phyloP scores from a whole-genome alignment of 2,888 invertebrate genomes.

The Callinectes sapidus region DNA sequence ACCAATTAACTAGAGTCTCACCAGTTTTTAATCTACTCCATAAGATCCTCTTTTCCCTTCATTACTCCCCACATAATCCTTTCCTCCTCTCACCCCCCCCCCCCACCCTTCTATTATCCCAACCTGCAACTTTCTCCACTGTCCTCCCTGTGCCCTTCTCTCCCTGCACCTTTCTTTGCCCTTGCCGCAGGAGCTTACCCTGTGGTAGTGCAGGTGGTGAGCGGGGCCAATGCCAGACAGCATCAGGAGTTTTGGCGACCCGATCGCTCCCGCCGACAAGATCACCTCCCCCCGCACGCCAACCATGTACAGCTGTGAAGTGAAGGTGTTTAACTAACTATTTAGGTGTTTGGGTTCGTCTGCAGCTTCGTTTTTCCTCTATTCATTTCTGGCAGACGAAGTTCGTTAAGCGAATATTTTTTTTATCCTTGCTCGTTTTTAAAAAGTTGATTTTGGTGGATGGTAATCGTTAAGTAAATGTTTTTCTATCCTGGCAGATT shows the following conservation, averaged over 20 bases:
- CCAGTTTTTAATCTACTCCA: neutral
- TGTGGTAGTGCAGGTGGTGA: conserved; percentile 7
- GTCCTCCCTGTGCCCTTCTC: neutral
- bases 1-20: neutral
- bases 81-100: neutral
- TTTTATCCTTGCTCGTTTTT: too few species aligned
- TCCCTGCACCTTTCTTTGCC: neutral
- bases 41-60: neutral
- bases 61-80: neutral
- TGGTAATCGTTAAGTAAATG: too few species aligned
- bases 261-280: conserved; percentile 25
- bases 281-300: conserved; percentile 30
- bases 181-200: neutral
- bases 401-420: too few species aligned
- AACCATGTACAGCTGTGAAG: conserved; percentile 30
- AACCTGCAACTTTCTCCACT: neutral
- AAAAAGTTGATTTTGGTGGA: too few species aligned
- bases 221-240: conserved; percentile 46
- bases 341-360: neutral
- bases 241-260: conserved; percentile 51
- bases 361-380: neutral
- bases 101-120: neutral
- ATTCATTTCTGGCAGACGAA: too few species aligned
- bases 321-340: neutral
- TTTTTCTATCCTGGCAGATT: too few species aligned